Evolutionary conservation across 2,888 invertebrate genomes (phyloP).

Genomic region (Pecten maximus): DNA sequence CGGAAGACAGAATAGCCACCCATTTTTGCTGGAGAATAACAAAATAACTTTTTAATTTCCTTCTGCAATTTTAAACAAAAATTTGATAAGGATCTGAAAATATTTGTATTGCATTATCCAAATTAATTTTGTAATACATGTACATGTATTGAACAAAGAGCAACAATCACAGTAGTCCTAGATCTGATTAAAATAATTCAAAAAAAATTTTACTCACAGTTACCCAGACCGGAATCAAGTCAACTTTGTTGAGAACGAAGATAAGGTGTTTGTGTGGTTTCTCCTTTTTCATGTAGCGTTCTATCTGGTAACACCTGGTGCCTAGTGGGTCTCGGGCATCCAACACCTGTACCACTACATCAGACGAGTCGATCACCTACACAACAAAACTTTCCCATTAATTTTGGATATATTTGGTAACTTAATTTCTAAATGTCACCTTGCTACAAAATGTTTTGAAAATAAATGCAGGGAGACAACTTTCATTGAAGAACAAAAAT

Average conservation of each 20-base stretch:
- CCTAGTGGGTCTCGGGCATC: slow-evolving; percentile 99
- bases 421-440: no score
- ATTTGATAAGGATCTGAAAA: no score
- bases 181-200: no score
- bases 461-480: no score
- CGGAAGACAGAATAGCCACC: slow-evolving; percentile 96
- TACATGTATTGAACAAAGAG: no score
- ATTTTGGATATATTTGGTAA: no score
- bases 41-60: neutral
- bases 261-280: slow-evolving; percentile 98
- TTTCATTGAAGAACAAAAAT: no score
- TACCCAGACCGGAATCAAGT: slow-evolving; percentile 97
- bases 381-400: slow-evolving; percentile 47
- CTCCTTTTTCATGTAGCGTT: slow-evolving; percentile 95
- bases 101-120: no score
- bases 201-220: slow-evolving; percentile 86
- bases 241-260: slow-evolving; percentile 96
- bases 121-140: no score
- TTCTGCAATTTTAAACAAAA: neutral
- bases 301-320: slow-evolving; percentile 95
- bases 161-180: no score
- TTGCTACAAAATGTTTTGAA: neutral
- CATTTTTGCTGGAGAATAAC: slow-evolving; percentile 88
- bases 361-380: slow-evolving; percentile 94
- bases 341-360: slow-evolving; percentile 96